Evolutionary conservation across 30 jellyfish, hydroid and myxozoan species (phyloP), one percentile per base, ranked within the genome.

Genomic region (Aurelia aurita): DNA sequence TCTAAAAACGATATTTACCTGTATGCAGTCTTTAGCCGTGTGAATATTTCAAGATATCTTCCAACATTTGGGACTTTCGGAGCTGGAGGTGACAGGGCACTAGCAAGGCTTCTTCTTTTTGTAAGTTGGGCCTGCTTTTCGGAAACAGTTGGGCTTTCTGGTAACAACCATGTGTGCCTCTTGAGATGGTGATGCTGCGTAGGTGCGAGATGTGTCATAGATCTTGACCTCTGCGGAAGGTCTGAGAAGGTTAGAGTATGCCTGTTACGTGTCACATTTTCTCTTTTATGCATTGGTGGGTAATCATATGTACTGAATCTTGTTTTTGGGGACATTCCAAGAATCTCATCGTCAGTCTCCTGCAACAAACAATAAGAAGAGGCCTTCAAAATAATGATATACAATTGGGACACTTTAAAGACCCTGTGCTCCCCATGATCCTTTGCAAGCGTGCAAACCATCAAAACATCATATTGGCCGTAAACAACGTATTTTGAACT

Each of bases 121-220:
- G 89, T 81, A 58, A 89, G 70, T 46, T 89, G 97, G 8, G 70
- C 26, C 75, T 89, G 94, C 27, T 77, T 89, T 54, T 89, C 97
- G 47, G 90, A 59, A 10, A 89, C 97, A 6, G 97, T 89, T 43
- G 89, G 94, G 58, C 97, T 83, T 60, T 89, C 97, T 20, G 97
- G 97, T 18, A 89, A 69, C 19, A 89, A 51, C 97, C 95, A 81
- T 18, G 88, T 18, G 49, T 71, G 87, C 27, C 86, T 74, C 74
- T 75, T 89, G 58, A 22, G 49, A 31, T 22, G 60, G 69, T 65
- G 88, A 23, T 25, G 23, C 4, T 61, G 58, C 12, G 89, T 5
- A 11, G 80, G 28, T 14, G 86, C 71, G 1, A 72, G 87, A 57
- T 66, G 75, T 74, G 59, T 69, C 80, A 83, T 74, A n/a, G 93